A percentile compares a stretch with the other conserved stretches of the same genome.
Evolutionary conservation across 2,888 invertebrate species (phyloP).

Genomic region (Eupeodes latifasciatus): DNA sequence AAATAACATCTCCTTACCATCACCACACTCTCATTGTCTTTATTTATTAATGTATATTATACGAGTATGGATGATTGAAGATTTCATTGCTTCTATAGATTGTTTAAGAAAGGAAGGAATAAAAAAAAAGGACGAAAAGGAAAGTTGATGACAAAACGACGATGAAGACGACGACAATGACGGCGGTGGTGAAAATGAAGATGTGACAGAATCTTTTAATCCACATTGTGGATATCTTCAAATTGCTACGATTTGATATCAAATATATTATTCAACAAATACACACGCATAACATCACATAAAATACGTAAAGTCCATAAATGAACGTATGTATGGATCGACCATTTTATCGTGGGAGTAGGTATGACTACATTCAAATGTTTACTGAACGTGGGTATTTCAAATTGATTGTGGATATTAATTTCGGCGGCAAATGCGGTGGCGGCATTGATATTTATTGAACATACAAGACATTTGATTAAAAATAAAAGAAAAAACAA

Average conservation of each 20-base stretch:
- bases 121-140: neutral
- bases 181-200: neutral
- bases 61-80: conserved; percentile 24
- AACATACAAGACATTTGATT: conserved; percentile 10
- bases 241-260: conserved; percentile 56
- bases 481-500: neutral
- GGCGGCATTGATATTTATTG: conserved; percentile 50
- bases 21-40: neutral
- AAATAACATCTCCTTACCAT: neutral
- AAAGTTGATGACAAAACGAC: neutral
- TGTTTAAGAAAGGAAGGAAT: neutral
- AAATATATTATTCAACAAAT: neutral
- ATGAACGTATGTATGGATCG: too few species aligned
- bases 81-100: neutral
- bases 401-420: conserved; percentile 58
- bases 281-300: conserved; percentile 6
- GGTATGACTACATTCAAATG: conserved; percentile 44
- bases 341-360: neutral
- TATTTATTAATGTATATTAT: conserved; percentile 9
- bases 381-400: conserved; percentile 67
- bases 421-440: conserved; percentile 21
- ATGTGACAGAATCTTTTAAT: conserved; percentile 48
- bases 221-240: conserved; percentile 56
- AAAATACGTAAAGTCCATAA: neutral
- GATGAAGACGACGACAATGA: neutral